Evolutionary conservation across 1,140 invertebrate species (phyloP), one percentile per base, ranked within the genome.

Genomic region (Limonius californicus): DNA sequence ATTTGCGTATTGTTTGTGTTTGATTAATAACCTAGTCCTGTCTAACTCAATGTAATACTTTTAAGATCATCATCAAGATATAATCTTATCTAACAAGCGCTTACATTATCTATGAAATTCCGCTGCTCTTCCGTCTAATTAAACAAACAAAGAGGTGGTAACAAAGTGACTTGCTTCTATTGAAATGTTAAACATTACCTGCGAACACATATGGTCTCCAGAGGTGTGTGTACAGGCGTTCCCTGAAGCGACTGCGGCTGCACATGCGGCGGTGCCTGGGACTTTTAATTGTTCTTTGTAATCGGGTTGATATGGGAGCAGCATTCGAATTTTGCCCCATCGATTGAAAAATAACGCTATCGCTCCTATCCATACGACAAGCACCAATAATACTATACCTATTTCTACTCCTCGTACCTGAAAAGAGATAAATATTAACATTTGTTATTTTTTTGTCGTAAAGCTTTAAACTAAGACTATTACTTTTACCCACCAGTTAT

Each of bases 271-370:
- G 30, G 88, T 89, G 11, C 88, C 88, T 1, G 89, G 88, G 27
- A 90, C 88, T 79, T 91, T 90, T 1, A 90, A 76, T 74, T 90
- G 88, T 72, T 91, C 89, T 72, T 92, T 93, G 75, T 92, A 93
- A 68, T 92, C 91, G 4, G 93, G 92, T 72, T 95, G 92, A 75
- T 95, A 95, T 0, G 92, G 92, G 65, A 94, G 80, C 60, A 95
- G 80, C 92, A 95, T 95, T 35, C 93, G 83, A 45, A 95, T 95
- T 80, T 95, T 95, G 12, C 92, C 92, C 92, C 92, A 94, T 30
- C 90, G 83, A 73, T 92, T 94, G 80, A 94, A 93, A 81, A 94
- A 95, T 2, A 95, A 78, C 0, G 88, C 89, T 70, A 95, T 94
- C 8, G 91, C 92, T 0, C 86, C 91, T 2, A 90, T 86, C 92